Conservation (phyloP, 2,113 vertebrate genomes). For the Equus quagga region DNA sequence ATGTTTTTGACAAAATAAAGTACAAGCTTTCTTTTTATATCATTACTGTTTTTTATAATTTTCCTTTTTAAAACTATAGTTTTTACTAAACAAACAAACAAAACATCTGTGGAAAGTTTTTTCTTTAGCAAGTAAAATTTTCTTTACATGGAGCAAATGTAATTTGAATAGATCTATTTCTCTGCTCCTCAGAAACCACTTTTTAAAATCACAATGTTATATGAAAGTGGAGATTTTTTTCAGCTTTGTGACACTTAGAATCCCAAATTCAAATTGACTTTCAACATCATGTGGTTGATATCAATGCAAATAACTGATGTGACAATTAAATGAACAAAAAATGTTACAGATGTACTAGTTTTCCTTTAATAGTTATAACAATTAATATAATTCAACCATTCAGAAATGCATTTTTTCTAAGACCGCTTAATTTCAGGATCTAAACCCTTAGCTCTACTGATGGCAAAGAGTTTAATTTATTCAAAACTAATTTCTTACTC, state of each 20-base stretch:
- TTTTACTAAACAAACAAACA: background rate
- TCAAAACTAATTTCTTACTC: background rate
- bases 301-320: background rate
- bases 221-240: background rate
- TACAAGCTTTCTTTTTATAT: background rate
- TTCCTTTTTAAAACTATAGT: background rate
- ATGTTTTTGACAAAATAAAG: background rate
- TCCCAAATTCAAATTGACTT: slow-evolving; percentile 27
- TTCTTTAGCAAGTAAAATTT: background rate
- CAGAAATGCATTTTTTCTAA: background rate
- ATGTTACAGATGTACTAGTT: background rate
- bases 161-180: background rate
- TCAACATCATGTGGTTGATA: background rate
- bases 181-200: background rate
- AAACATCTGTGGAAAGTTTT: background rate
- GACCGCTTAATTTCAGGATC: background rate
- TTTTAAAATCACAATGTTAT: background rate
- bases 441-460: background rate
- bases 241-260: background rate
- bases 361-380: background rate
- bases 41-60: background rate
- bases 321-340: background rate
- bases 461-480: background rate
- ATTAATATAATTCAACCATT: slow-evolving; percentile 5
- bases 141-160: background rate